Evolutionary conservation across 2,113 vertebrate species (phyloP).

Genomic region (Nasalis larvatus): DNA sequence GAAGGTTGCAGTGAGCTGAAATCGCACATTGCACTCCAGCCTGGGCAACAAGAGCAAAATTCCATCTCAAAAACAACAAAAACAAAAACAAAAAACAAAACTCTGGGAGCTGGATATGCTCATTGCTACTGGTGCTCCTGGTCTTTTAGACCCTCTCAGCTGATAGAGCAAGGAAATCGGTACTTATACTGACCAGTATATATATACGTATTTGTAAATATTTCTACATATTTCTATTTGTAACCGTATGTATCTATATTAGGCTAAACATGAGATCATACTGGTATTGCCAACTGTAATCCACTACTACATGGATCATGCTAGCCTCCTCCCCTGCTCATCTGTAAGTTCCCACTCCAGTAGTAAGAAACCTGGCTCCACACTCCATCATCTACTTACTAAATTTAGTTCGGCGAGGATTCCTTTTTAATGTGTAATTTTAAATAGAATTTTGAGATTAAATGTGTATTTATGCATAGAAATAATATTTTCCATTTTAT

Average conservation of each 20-base stretch:
- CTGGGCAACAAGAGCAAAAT: too few relatives aligned
- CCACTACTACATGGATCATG: not conserved
- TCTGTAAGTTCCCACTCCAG: not conserved
- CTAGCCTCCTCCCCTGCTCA: not conserved
- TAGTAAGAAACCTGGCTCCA: not conserved
- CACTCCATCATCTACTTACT: not conserved
- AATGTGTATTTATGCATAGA: not conserved
- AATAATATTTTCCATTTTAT: not conserved
- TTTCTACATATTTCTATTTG: not conserved
- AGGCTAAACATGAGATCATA: not conserved
- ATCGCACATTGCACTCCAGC: too few relatives aligned
- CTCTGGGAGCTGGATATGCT: not conserved
- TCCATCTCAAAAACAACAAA: too few relatives aligned
- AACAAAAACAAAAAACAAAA: too few relatives aligned
- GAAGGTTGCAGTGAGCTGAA: too few relatives aligned
- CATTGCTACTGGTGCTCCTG: not conserved
- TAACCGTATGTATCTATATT: not conserved
- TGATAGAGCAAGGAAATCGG: not conserved
- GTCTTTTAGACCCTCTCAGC: not conserved
- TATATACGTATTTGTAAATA: not conserved
- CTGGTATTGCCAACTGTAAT: not conserved
- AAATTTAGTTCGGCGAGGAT: not conserved
- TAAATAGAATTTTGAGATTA: not conserved
- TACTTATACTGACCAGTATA: not conserved
- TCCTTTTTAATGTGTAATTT: not conserved